These are phyloP conservation scores for Tympanuchus pallidicinctus DNA, from an alignment of 2,113 vertebrate species.

Conservation along the genomic window DNA sequence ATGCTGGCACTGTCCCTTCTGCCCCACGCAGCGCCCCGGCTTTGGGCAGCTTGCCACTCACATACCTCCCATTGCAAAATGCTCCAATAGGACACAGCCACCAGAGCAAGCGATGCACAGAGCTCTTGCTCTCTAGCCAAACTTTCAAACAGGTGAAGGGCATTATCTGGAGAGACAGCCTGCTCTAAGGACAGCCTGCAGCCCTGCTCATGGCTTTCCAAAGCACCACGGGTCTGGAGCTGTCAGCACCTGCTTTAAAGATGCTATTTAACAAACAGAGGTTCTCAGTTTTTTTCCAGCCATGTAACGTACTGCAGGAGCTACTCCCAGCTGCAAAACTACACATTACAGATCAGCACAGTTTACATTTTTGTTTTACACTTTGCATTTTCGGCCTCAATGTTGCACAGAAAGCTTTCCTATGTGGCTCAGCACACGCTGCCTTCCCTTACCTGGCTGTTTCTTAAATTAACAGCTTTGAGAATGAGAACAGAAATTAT, in stretches of 20 bases:
- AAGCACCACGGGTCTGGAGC: background rate
- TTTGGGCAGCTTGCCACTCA: background rate
- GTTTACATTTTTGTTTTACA: background rate
- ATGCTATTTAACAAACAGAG: background rate
- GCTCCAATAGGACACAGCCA: background rate
- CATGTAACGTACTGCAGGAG: background rate
- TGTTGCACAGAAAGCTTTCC: background rate
- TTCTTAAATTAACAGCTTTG: constrained; percentile 4
- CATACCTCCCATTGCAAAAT: background rate
- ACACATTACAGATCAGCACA: background rate
- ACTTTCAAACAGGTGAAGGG: background rate
- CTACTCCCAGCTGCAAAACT: constrained; percentile 7
- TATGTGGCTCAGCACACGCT: background rate
- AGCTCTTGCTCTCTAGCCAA: background rate
- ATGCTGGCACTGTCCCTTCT: background rate
- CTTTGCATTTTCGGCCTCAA: background rate
- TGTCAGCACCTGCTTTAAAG: background rate
- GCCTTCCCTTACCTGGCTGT: background rate
- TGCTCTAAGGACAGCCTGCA: background rate
- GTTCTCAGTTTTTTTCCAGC: background rate
- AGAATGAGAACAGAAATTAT: background rate
- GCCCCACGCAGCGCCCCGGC: background rate
- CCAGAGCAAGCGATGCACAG: background rate
- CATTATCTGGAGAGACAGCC: background rate
- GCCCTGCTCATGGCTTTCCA: background rate